Base-by-base conservation (phyloP, 2,888 invertebrate genomes). In the Sphaerophoria taeniata region DNA sequence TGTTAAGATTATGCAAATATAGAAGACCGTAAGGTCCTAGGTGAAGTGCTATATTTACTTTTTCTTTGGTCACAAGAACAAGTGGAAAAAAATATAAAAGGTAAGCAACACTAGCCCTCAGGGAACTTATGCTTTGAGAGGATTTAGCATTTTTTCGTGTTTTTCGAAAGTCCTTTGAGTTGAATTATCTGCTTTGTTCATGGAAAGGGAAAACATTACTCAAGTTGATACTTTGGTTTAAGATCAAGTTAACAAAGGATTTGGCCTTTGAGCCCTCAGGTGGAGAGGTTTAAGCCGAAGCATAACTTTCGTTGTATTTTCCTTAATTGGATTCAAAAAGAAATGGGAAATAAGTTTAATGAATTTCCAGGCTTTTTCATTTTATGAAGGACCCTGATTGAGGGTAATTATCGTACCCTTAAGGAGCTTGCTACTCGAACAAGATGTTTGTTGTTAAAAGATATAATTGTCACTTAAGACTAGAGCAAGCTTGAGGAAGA, bases 1-100 rank as follows among this genome's bases (percentile, higher is more conserved):
- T 67, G 24, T 36, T 31, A 34, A 65, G 72, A 78, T 78, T 78
- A 78, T 78, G 71, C 63, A 78, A 78, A 78, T 72, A 16, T n/a
- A 65, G 43, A 34, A 31, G 31, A 36, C 43, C n/a, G 47, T 36
- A 11, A 36, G 31, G 5, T 56, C 14, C 12, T 56, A 70, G 43
- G 65, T 51, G 51, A 70, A 33, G 65, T 51, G 51, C 47, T 31
- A 9, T 39, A 33, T 2, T 24, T 24, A 24, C 24, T 1, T 24
- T 24, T 24, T 24, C 24, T 14, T 12, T 53, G 16, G n/a, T 43
- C 51, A 11, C 16, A 24, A 67, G 24, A 63, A 45, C 12, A 2
- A 31, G 7, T n/a, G 9, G 3, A 14, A 36, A 33, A 63, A 47
- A 33, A 61, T 33, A 47, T 9, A 31, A 4, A 11, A 47, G 45